Evolutionary conservation across 2,113 vertebrate species (phyloP).

Genomic region (Sceloporus undulatus): DNA sequence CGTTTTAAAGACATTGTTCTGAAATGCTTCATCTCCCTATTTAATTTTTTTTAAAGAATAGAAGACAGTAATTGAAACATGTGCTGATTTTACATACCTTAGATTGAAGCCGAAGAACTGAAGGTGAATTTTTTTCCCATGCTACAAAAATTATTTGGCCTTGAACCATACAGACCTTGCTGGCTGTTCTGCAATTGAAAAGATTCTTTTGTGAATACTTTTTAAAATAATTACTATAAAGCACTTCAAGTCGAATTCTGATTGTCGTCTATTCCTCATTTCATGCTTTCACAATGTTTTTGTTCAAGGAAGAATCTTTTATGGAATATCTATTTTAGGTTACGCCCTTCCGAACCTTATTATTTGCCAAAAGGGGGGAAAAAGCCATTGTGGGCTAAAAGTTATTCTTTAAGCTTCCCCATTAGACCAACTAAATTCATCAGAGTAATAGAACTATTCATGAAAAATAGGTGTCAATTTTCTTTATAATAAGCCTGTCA

Average conservation of each 20-base stretch:
- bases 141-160: conserved; percentile 68
- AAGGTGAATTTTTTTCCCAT: conserved; percentile 48
- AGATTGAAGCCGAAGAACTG: conserved; percentile 57
- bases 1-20: conserved; percentile 30
- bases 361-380: conserved; percentile 66
- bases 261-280: conserved; percentile 67
- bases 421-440: conserved; percentile 69
- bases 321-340: conserved; percentile 76
- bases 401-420: conserved; percentile 61
- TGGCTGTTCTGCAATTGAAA: conserved; percentile 72
- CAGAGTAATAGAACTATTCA: conserved; percentile 73
- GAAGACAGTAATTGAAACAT: conserved; percentile 59
- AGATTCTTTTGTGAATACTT: conserved; percentile 64
- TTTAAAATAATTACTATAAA: conserved; percentile 72
- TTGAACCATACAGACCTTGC: conserved; percentile 63
- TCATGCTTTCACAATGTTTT: conserved; percentile 71
- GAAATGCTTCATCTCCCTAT: background rate
- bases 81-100: conserved; percentile 64
- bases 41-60: conserved; percentile 3
- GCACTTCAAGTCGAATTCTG: conserved; percentile 72
- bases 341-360: conserved; percentile 73
- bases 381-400: conserved; percentile 58
- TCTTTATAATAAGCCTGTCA: conserved; percentile 71
- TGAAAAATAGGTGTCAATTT: conserved; percentile 73
- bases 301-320: conserved; percentile 73